Base-by-base conservation (phyloP, 1,140 invertebrate species). In the Drosophila repletoides region DNA sequence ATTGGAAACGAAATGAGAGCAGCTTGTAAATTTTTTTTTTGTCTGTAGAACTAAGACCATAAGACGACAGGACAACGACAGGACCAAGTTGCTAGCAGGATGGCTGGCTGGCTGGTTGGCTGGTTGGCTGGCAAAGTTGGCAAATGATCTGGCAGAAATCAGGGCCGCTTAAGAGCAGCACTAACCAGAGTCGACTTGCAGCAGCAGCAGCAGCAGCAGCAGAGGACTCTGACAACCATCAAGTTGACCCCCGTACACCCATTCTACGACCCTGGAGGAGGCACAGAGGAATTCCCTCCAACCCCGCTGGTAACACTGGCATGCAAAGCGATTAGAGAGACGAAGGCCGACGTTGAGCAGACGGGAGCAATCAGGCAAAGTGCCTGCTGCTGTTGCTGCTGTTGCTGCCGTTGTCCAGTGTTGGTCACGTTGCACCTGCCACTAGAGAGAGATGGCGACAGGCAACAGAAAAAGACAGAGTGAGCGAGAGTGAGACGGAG, bases 121-220 rank as follows among this genome's bases (percentile, higher is more conserved):
- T 43, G 52, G 40, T 17, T 45, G 48, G 29, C 49, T 45, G 17
- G 10, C 29, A 69, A 83, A 83, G 79, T 83, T 84, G 79, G 74
- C 79, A 83, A 79, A 83, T 84, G 79, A 83, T 83, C 80, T 83
- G 79, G 74, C 79, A 74, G 74, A 83, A 83, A 83, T 83, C 79
- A 79, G 79, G 66, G 60, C 59, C 70, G 72, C 68, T 81, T 64
- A 81, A 81, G 67, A 76, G 74, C 71, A 70, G 51, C 64, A 51
- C 22, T 46, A 53, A 46, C 65, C 63, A 55, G 29, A 49, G 41
- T 46, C 63, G 22, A 19, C 15, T 24, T 28, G 21, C 43, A 22
- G 24, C 52, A n/a, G n/a, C n/a, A n/a, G n/a, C n/a, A n/a, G n/a
- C n/a, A n/a, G n/a, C n/a, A 21, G 36, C 36, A 21, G 1, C 4